Conservation (phyloP, 23 tunicate species). For the Phallusia fumigata region DNA sequence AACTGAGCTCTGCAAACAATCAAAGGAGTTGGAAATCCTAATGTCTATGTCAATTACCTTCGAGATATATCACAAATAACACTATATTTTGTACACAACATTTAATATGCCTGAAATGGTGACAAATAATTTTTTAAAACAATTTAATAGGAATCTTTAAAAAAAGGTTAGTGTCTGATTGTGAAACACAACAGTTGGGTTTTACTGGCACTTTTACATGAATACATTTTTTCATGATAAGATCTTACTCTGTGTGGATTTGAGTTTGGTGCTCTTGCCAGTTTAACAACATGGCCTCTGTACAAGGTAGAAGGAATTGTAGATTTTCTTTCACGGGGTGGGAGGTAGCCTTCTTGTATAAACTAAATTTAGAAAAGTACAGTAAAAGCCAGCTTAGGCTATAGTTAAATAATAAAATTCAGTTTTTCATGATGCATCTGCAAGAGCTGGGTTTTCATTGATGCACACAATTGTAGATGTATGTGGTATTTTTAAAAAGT, state of each 20-base stretch:
- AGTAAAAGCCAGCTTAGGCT: neutral
- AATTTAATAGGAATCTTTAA: too few species aligned
- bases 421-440: too few species aligned
- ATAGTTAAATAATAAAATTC: too few species aligned
- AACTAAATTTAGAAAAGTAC: constrained; percentile 21
- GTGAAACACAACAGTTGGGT: neutral
- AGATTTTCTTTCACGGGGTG: constrained; percentile 58
- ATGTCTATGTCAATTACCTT: neutral
- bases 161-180: neutral
- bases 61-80: too few species aligned
- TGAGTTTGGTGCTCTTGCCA: constrained; percentile 58
- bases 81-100: too few species aligned
- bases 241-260: constrained; percentile 60
- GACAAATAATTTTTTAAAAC: too few species aligned
- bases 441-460: too few species aligned
- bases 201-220: neutral
- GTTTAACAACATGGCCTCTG: constrained; percentile 80
- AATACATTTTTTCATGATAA: neutral
- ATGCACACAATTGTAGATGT: too few species aligned
- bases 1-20: constrained; percentile 56
- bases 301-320: constrained; percentile 76
- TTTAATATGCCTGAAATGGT: too few species aligned
- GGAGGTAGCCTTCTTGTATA: constrained; percentile 63
- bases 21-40: neutral
- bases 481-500: neutral